Percentiles rank a stretch among this genome's conserved stretches.
Evolutionary conservation across 2,888 invertebrate genomes (phyloP).

Genomic region (Acrocera orbiculus): DNA sequence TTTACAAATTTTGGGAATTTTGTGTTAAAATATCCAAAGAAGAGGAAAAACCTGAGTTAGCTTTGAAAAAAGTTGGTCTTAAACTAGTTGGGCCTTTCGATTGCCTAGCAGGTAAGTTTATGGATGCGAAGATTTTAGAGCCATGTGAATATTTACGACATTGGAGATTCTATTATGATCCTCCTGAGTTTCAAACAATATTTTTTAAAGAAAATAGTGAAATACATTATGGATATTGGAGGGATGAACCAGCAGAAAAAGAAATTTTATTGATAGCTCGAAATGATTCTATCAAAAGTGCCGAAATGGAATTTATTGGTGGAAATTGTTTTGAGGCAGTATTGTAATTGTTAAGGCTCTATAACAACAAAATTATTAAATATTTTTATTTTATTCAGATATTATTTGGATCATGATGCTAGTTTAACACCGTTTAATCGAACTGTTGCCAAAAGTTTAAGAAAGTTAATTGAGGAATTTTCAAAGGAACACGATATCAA

Average conservation of each 20-base stretch:
- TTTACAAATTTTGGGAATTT: slow-evolving; percentile 68
- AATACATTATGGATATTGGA: slow-evolving; percentile 77
- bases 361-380: not conserved
- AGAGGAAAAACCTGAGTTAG: slow-evolving; percentile 36
- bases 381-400: slow-evolving; percentile 8
- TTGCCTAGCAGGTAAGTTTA: slow-evolving; percentile 47
- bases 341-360: slow-evolving; percentile 9
- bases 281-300: slow-evolving; percentile 51
- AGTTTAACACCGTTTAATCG: slow-evolving; percentile 42
- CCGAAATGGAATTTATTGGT: slow-evolving; percentile 51
- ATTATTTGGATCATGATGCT: slow-evolving; percentile 24
- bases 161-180: slow-evolving; percentile 86
- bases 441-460: slow-evolving; percentile 38
- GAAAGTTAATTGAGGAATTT: slow-evolving; percentile 42
- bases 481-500: slow-evolving; percentile 41
- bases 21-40: slow-evolving; percentile 38
- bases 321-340: slow-evolving; percentile 27
- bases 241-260: slow-evolving; percentile 58
- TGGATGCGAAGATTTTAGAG: slow-evolving; percentile 32
- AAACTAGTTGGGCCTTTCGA: slow-evolving; percentile 78
- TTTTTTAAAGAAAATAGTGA: slow-evolving; percentile 50
- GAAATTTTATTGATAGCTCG: slow-evolving; percentile 57
- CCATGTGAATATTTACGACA: slow-evolving; percentile 54
- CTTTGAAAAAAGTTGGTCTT: slow-evolving; percentile 48
- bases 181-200: slow-evolving; percentile 83